Evolutionary conservation across 2,888 invertebrate genomes (phyloP).

Genomic region (Acleris holmiana): DNA sequence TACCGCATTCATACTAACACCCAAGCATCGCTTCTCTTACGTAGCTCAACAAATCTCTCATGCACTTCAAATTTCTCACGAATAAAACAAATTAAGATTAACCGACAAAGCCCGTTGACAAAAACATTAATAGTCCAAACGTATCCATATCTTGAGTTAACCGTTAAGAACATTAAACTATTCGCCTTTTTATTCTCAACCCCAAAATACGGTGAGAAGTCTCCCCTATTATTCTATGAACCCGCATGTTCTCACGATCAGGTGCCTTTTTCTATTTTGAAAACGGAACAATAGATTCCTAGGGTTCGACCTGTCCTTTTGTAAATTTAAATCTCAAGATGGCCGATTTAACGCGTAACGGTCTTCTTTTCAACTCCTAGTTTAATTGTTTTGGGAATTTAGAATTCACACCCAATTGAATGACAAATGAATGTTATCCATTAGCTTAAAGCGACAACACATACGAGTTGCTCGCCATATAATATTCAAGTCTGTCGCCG

Average conservation of each 20-base stretch:
- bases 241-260: conserved; percentile 45
- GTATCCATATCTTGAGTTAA: conserved; percentile 50
- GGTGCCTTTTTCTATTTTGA: conserved; percentile 51
- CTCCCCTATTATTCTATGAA: conserved; percentile 38
- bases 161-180: conserved; percentile 62
- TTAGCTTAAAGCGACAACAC: conserved; percentile 21
- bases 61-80: conserved; percentile 23
- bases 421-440: conserved; percentile 28
- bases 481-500: conserved; percentile 27
- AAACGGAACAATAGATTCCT: conserved; percentile 49
- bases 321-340: conserved; percentile 53
- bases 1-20: too few species aligned
- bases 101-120: conserved; percentile 26
- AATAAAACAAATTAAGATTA: conserved; percentile 35
- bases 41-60: too few species aligned
- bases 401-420: conserved; percentile 20
- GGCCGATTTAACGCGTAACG: conserved; percentile 57
- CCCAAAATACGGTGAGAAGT: conserved; percentile 45
- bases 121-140: conserved; percentile 35
- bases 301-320: conserved; percentile 58
- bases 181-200: conserved; percentile 47
- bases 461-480: conserved; percentile 8
- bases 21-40: too few species aligned
- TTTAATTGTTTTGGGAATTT: conserved; percentile 22
- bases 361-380: conserved; percentile 43